Conservation (phyloP, 2,113 vertebrate species). For the Parotia lawesii region DNA sequence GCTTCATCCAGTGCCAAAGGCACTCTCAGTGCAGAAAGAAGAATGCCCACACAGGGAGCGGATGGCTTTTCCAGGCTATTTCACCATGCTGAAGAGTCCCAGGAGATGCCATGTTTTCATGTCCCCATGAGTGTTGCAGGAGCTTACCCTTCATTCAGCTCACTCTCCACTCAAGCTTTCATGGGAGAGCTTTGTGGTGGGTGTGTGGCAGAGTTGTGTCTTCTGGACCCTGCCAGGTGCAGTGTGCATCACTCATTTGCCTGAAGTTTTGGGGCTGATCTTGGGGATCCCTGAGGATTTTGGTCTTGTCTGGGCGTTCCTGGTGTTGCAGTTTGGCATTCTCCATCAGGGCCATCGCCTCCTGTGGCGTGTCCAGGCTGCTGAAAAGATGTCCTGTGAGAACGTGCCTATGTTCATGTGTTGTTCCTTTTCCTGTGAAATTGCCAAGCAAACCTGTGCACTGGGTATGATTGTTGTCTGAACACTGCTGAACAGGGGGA, state of each 20-base stretch:
- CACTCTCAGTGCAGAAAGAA: conserved; percentile 36
- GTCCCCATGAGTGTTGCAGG: conserved; percentile 2
- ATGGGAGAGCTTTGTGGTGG: neutral
- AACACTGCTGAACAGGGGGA: neutral
- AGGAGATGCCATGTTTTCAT: conserved; percentile 34
- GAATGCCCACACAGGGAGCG: conserved; percentile 59
- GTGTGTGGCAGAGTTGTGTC: neutral
- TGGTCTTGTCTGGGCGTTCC: neutral
- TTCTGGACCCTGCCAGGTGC: neutral
- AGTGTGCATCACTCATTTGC: fast-evolving
- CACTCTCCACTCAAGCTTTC: neutral
- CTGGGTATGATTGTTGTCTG: neutral
- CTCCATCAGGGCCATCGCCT: neutral
- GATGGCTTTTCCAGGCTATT: conserved; percentile 45
- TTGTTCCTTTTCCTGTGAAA: neutral
- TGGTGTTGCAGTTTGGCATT: neutral
- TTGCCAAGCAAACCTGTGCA: neutral
- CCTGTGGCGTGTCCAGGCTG: neutral
- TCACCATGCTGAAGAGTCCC: conserved; percentile 46
- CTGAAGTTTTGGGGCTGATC: neutral
- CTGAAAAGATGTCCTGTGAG: neutral
- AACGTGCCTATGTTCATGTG: neutral
- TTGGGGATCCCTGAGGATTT: neutral
- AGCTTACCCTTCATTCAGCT: neutral
- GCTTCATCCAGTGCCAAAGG: conserved; percentile 56